Conservation (phyloP, 1,140 invertebrate species). For the Drosophila fuyamai region DNA sequence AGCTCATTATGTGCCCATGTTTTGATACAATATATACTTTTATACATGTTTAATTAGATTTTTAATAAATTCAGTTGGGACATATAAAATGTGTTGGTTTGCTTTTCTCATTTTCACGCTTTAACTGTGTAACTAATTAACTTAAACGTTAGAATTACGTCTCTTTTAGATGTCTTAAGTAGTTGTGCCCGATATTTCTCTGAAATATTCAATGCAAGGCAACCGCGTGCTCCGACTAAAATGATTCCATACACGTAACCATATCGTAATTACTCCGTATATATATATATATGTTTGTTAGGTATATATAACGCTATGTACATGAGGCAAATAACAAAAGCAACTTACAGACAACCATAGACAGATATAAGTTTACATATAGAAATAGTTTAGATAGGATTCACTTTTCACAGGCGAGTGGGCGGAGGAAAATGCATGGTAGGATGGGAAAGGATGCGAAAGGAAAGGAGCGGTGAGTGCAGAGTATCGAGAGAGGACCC, state of each 20-base stretch:
- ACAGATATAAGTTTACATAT: slow-evolving; percentile 34
- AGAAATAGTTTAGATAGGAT: slow-evolving; percentile 27
- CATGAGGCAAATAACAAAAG: slow-evolving; percentile 68
- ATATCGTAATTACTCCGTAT: slow-evolving; percentile 38
- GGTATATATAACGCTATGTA: slow-evolving; percentile 63
- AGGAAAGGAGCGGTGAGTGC: slow-evolving; percentile 8
- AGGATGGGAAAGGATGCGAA: slow-evolving; percentile 6
- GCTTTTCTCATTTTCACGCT: slow-evolving; percentile 5
- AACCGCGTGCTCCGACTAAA: slow-evolving; percentile 71
- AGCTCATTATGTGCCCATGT: not conserved
- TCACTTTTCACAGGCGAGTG: slow-evolving; percentile 42
- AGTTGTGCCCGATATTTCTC: slow-evolving; percentile 66
- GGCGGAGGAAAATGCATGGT: slow-evolving; percentile 22
- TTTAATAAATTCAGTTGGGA: slow-evolving; percentile 55
- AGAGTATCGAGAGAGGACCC: slow-evolving; percentile 9
- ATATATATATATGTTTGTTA: slow-evolving; percentile 50
- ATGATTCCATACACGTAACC: slow-evolving; percentile 42
- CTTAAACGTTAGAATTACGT: slow-evolving; percentile 38
- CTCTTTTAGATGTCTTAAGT: slow-evolving; percentile 56
- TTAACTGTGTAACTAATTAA: slow-evolving; percentile 50
- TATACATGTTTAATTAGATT: slow-evolving; percentile 34
- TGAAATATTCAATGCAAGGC: slow-evolving; percentile 78
- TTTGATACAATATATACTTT: slow-evolving; percentile 21
- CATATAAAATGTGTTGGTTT: slow-evolving; percentile 35
- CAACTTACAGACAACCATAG: slow-evolving; percentile 68